These are phyloP conservation scores for Mamestra configurata DNA, from an alignment of 1,140 invertebrate species.

Conservation along the genomic window DNA sequence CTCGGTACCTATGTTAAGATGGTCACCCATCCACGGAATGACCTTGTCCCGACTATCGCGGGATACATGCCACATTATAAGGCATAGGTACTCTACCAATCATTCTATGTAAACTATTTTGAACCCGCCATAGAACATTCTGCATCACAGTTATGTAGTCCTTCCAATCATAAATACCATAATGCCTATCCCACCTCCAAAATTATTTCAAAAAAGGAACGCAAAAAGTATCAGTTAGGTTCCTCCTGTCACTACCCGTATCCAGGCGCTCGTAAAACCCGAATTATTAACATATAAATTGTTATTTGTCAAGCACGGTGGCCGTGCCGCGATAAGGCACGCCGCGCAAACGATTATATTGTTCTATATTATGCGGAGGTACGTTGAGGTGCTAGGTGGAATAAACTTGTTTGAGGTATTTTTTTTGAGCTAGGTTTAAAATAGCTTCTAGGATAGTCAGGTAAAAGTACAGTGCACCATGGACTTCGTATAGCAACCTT, in stretches of 20 bases:
- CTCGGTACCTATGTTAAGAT: too few species aligned
- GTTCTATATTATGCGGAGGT: background rate
- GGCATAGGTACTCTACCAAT: too few species aligned
- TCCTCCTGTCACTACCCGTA: constrained; percentile 32
- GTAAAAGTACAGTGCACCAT: too few species aligned
- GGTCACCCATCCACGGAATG: too few species aligned
- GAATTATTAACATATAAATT: constrained; percentile 52
- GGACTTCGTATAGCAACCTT: too few species aligned
- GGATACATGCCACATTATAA: too few species aligned
- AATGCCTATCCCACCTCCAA: background rate
- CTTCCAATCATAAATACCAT: background rate
- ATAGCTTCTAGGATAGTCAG: too few species aligned
- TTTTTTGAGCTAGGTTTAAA: background rate
- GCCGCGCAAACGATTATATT: constrained; percentile 26
- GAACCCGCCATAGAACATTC: too few species aligned
- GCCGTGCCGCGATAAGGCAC: constrained; percentile 40
- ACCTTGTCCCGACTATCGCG: too few species aligned
- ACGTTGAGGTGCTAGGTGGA: background rate
- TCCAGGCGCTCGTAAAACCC: constrained; percentile 39
- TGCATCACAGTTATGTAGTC: too few species aligned
- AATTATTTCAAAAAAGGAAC: constrained; percentile 24
- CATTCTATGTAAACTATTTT: too few species aligned
- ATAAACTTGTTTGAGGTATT: constrained; percentile 6
- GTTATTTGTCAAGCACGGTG: constrained; percentile 45
- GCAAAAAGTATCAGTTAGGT: constrained; percentile 14